A percentile compares a stretch with the other conserved stretches of the same genome.
Evolutionary conservation across 2,113 vertebrate species (phyloP).

Genomic region (Morphnarchus princeps): DNA sequence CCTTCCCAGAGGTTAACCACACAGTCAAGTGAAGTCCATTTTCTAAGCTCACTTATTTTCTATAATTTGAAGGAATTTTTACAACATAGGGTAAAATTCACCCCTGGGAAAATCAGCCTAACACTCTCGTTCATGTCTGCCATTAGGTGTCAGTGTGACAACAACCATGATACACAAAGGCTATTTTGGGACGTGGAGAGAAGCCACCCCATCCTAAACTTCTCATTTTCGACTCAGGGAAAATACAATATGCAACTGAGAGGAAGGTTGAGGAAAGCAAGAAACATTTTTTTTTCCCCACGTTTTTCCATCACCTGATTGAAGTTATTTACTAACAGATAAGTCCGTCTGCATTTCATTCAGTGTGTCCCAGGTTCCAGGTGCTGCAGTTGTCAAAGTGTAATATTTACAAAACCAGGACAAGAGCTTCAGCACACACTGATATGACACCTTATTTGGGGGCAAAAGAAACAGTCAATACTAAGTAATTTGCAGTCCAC

Average conservation of each 20-base stretch:
- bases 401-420: neutral
- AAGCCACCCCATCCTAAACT: neutral
- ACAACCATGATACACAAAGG: conserved; percentile 16
- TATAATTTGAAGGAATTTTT: neutral
- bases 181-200: neutral
- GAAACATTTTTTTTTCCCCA: neutral
- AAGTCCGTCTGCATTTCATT: neutral
- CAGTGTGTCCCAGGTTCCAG: neutral
- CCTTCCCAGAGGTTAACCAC: neutral
- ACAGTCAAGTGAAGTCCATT: neutral
- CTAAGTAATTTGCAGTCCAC: neutral
- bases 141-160: conserved; percentile 67
- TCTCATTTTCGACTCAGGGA: neutral
- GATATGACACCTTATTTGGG: neutral
- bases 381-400: neutral
- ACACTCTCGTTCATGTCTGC: neutral
- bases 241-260: neutral
- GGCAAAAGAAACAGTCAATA: neutral
- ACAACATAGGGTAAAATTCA: neutral
- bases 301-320: neutral
- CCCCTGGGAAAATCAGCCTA: neutral
- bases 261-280: neutral
- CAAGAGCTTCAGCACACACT: neutral
- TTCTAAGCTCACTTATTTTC: neutral
- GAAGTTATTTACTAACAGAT: neutral